Evolutionary conservation across 2,797 vertebrate species (phyloP), one percentile per base, ranked within the genome.

Genomic region (Aeoliscus strigatus): DNA sequence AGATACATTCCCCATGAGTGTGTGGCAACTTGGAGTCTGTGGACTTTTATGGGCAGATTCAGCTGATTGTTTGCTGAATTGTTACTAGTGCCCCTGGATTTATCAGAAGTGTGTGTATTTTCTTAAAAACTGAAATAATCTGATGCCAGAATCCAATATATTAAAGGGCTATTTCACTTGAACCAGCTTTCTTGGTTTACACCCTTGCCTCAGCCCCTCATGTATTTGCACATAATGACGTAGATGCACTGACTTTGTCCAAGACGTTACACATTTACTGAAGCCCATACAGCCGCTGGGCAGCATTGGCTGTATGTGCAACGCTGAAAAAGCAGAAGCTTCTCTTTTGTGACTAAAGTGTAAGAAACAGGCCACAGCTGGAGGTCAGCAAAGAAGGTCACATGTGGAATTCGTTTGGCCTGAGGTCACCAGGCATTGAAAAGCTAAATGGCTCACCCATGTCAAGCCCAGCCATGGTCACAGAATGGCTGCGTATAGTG

Each of bases 391-490:
- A 29, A 34, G 35, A 29, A 51, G 54, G 55, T 65, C 61, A 42
- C 47, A 29, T 48, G 60, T 55, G 56, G 33, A 67, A 73, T 67
- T 59, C 52, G 58, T 66, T 49, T 42, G 37, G 48, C 44, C 39
- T 27, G 27, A 58, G 65, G 70, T 72, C 65, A 55, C 14, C 2
- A 12, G 35, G 25, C 8, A 7, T 41, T 26, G 23, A 60, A 55
- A 60, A 50, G 27, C 30, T 62, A 41, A 27, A 27, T 12, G 39
- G 8, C 28, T 65, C 13, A 4, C 15, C 64, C 4, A n/a, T 48
- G 48, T 60, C 59, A 60, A 49, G 33, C 33, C 45, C 2, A 9
- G 14, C 38, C 31, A 29, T 11, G 17, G 13, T 15, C 14, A 9
- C 32, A 51, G 18, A 14, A 8, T 8, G 4, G 31, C 42, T 32